These are phyloP conservation scores for Cristatella mucedo DNA, from an alignment of 2,888 invertebrate genomes.

Conservation along the genomic window DNA sequence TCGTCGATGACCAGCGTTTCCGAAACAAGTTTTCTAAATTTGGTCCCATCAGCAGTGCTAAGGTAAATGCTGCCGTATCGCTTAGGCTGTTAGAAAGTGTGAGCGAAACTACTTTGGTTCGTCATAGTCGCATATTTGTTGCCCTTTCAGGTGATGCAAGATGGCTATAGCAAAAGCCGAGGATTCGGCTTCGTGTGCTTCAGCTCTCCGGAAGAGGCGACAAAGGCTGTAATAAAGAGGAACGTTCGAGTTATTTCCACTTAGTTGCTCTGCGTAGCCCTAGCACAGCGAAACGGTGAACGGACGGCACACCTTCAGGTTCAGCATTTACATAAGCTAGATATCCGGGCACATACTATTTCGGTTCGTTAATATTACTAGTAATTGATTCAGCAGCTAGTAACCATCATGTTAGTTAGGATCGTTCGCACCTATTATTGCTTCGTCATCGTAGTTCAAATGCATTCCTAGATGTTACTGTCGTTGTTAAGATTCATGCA, in stretches of 20 bases:
- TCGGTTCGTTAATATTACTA: too few species aligned
- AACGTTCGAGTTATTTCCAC: constrained; percentile 90
- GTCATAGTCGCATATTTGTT: too few species aligned
- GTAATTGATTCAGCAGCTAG: too few species aligned
- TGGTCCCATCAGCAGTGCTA: constrained; percentile 94
- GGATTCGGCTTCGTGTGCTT: constrained; percentile 99
- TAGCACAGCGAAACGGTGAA: constrained; percentile 97
- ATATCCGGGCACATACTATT: too few species aligned
- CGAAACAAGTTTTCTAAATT: constrained; percentile 86
- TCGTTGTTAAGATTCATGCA: too few species aligned
- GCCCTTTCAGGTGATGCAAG: constrained; percentile 14
- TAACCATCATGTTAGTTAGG: too few species aligned
- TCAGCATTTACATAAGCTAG: constrained; percentile 95
- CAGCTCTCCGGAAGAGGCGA: constrained; percentile 90
- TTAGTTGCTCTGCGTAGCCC: constrained; percentile 92
- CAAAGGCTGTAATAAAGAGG: constrained; percentile 97
- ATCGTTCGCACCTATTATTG: too few species aligned
- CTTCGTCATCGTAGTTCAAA: too few species aligned
- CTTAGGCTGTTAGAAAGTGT: too few species aligned
- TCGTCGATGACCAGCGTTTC: constrained; percentile 87
- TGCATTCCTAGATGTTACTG: too few species aligned
- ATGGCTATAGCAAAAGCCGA: constrained; percentile 50
- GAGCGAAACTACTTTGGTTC: too few species aligned
- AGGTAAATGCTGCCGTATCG: too few species aligned
- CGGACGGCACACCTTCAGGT: constrained; percentile 92